A percentile compares a stretch with the other conserved stretches of the same genome.
Evolutionary conservation across 1,140 invertebrate species (phyloP).

Genomic region (Nymphalis io): DNA sequence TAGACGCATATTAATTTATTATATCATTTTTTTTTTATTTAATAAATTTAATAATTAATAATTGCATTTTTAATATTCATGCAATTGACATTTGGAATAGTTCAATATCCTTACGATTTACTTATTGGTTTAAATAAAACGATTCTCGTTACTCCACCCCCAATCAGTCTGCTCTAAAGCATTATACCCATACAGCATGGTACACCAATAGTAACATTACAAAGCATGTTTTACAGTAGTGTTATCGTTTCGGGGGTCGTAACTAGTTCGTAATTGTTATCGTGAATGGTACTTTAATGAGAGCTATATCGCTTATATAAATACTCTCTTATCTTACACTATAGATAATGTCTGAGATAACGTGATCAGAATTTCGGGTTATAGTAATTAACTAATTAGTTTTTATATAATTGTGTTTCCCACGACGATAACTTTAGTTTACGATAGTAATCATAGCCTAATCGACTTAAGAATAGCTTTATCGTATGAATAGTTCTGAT

Average conservation of each 20-base stretch:
- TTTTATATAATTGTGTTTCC: slow-evolving; percentile 27
- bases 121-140: too few relatives aligned
- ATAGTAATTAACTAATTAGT: slow-evolving; percentile 36
- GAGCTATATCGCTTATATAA: slow-evolving; percentile 47
- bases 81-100: too few relatives aligned
- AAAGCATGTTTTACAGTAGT: slow-evolving; percentile 28
- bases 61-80: too few relatives aligned
- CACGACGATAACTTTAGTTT: slow-evolving; percentile 8
- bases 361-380: slow-evolving; percentile 39
- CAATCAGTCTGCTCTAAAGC: not conserved
- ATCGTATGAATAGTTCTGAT: slow-evolving; percentile 19
- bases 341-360: slow-evolving; percentile 42
- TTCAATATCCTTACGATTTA: too few relatives aligned
- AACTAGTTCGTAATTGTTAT: slow-evolving; percentile 64
- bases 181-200: slow-evolving; percentile 14
- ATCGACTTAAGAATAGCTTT: slow-evolving; percentile 10
- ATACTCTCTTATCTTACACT: slow-evolving; percentile 51
- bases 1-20: not conserved
- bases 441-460: slow-evolving; percentile 6
- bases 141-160: too few relatives aligned
- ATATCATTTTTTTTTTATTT: too few relatives aligned
- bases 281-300: slow-evolving; percentile 63
- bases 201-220: slow-evolving; percentile 27
- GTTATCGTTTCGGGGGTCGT: slow-evolving; percentile 44
- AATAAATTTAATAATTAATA: too few relatives aligned